Percentiles rank a stretch among this genome's conserved stretches.
Evolutionary conservation across 2,888 invertebrate genomes (phyloP).

Genomic region (Mamestra brassicae): DNA sequence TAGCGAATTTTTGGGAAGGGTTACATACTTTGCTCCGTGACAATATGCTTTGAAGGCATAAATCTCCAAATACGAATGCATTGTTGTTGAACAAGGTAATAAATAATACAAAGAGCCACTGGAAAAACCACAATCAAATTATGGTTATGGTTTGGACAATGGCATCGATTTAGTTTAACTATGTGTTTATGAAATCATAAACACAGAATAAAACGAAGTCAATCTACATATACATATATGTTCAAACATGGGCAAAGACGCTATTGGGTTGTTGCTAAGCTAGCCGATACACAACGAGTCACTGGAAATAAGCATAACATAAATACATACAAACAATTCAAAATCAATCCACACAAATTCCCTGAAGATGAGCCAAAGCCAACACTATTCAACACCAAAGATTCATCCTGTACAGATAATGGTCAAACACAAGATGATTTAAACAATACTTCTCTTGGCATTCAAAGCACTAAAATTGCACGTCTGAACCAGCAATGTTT

Average conservation of each 20-base stretch:
- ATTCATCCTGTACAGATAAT: background rate
- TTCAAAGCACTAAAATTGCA: constrained; percentile 16
- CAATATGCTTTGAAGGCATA: too few relatives aligned
- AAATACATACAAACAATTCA: background rate
- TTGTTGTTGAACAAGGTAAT: too few relatives aligned
- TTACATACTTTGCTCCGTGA: too few relatives aligned
- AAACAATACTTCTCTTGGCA: constrained; percentile 16
- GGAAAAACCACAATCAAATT: background rate
- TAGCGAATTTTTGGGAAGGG: too few relatives aligned
- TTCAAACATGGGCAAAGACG: background rate
- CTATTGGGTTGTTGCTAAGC: background rate
- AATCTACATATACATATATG: background rate
- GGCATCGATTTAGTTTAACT: too few relatives aligned
- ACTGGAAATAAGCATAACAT: background rate
- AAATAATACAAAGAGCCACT: background rate
- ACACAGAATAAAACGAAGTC: background rate
- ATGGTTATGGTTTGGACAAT: too few relatives aligned
- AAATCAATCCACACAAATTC: background rate
- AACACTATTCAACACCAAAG: constrained; percentile 18
- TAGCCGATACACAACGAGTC: background rate
- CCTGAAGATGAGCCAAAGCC: constrained; percentile 26
- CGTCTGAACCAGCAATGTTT: constrained; percentile 13
- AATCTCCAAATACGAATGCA: too few relatives aligned
- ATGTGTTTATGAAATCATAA: too few relatives aligned
- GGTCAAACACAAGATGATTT: background rate